These are phyloP conservation scores for Drosophila bipectinata DNA, from an alignment of 1,140 invertebrate species.

Conservation along the genomic window DNA sequence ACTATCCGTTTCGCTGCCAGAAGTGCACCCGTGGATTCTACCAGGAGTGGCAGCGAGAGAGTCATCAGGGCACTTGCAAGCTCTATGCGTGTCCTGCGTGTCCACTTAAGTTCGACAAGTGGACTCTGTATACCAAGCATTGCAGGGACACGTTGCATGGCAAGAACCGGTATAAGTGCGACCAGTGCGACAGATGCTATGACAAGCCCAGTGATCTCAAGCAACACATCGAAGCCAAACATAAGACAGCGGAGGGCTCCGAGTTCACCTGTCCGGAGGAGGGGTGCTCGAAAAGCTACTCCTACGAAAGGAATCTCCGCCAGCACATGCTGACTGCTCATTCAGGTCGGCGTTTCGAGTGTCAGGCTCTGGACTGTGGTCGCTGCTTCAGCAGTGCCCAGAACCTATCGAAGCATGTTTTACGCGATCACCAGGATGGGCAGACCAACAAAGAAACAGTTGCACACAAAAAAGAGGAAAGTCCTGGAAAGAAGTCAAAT, in stretches of 20 bases:
- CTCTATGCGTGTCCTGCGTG: slow-evolving; percentile 58
- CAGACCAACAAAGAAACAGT: background rate
- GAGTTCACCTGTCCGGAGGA: slow-evolving; percentile 54
- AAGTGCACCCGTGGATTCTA: slow-evolving; percentile 74
- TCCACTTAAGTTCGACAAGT: slow-evolving; percentile 64
- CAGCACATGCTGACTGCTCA: slow-evolving; percentile 65
- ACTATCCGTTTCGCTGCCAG: slow-evolving; percentile 65
- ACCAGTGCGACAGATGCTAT: slow-evolving; percentile 58
- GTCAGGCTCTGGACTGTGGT: slow-evolving; percentile 53
- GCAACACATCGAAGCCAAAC: slow-evolving; percentile 61
- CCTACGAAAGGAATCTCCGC: slow-evolving; percentile 69
- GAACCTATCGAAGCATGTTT: slow-evolving; percentile 67
- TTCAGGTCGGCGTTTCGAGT: slow-evolving; percentile 68
- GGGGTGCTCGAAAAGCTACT: slow-evolving; percentile 61
- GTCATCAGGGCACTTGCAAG: slow-evolving; percentile 70
- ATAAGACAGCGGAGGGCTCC: slow-evolving; percentile 9
- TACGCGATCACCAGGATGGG: slow-evolving; percentile 37
- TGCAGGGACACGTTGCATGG: slow-evolving; percentile 67
- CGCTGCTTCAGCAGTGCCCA: slow-evolving; percentile 73
- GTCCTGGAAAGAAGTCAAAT: background rate
- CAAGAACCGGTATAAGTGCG: slow-evolving; percentile 58
- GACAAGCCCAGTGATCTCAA: slow-evolving; percentile 52
- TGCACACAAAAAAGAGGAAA: background rate
- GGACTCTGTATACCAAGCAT: slow-evolving; percentile 70
- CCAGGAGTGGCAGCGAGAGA: slow-evolving; percentile 68